These are phyloP conservation scores for Beris morrisii DNA, from an alignment of 2,888 invertebrate genomes.

Conservation along the genomic window DNA sequence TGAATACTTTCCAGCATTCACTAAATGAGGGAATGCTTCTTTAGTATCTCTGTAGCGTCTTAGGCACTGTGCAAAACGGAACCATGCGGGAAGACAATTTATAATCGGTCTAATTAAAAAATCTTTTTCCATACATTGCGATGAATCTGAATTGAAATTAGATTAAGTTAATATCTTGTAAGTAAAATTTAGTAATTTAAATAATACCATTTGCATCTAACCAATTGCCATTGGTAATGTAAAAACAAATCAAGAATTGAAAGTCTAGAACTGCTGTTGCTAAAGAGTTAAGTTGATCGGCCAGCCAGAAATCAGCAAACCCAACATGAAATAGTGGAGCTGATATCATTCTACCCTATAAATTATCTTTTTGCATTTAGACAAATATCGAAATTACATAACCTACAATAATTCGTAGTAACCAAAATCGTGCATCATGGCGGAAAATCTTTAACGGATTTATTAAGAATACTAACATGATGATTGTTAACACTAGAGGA, in stretches of 20 bases:
- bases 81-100: constrained; percentile 94
- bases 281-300: constrained; percentile 95
- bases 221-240: constrained; percentile 78
- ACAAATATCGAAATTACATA: constrained; percentile 2
- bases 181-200: not conserved
- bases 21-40: constrained; percentile 93
- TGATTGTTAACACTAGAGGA: constrained; percentile 79
- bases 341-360: constrained; percentile 76
- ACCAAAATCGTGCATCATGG: constrained; percentile 93
- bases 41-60: constrained; percentile 92
- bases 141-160: constrained; percentile 57
- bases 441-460: constrained; percentile 92
- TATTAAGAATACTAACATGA: constrained; percentile 82
- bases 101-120: constrained; percentile 81
- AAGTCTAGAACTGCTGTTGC: constrained; percentile 88
- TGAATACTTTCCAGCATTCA: constrained; percentile 97
- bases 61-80: constrained; percentile 95
- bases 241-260: constrained; percentile 92
- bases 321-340: constrained; percentile 93
- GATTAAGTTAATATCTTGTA: not conserved
- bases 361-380: constrained; percentile 24
- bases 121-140: constrained; percentile 70
- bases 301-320: constrained; percentile 99
- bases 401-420: constrained; percentile 83
- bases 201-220: constrained; percentile 60